Evolutionary conservation across 2,888 invertebrate genomes (phyloP).

Genomic region (Watsonalla cultraria): DNA sequence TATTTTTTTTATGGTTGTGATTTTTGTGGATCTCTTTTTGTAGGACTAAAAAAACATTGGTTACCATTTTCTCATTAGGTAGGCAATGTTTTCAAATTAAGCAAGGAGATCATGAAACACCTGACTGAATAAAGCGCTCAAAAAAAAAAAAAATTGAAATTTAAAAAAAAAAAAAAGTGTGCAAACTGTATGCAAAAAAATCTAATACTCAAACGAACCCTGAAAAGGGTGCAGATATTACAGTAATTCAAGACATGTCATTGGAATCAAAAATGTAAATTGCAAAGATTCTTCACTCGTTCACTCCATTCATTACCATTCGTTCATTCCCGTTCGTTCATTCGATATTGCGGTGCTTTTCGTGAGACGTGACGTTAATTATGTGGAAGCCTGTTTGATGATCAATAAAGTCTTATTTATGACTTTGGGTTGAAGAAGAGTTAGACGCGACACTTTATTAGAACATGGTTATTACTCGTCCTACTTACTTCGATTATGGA

Average conservation of each 20-base stretch:
- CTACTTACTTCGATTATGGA: not conserved
- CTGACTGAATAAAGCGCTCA: too few relatives aligned
- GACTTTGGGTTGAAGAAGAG: not conserved
- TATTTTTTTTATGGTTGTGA: too few relatives aligned
- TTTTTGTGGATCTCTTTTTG: too few relatives aligned
- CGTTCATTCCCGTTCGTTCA: conserved; percentile 44
- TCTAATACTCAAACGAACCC: too few relatives aligned
- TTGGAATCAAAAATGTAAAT: conserved; percentile 71
- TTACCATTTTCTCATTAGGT: too few relatives aligned
- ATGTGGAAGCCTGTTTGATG: not conserved
- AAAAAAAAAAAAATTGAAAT: too few relatives aligned
- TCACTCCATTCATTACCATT: too few relatives aligned
- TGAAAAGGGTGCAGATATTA: conserved; percentile 31
- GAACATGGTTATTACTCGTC: not conserved
- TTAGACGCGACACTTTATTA: not conserved
- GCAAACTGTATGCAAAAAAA: too few relatives aligned
- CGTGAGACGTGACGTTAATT: conserved; percentile 28
- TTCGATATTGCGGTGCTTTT: conserved; percentile 33
- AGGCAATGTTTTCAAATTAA: too few relatives aligned
- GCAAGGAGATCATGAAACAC: too few relatives aligned
- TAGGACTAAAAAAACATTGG: too few relatives aligned
- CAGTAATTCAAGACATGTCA: conserved; percentile 46
- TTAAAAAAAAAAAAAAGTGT: too few relatives aligned
- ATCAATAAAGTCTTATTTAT: not conserved
- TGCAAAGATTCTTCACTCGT: conserved; percentile 57